Evolutionary conservation across 2,888 invertebrate genomes (phyloP), one percentile per base, ranked within the genome.

Genomic region (Xylophagus ater): DNA sequence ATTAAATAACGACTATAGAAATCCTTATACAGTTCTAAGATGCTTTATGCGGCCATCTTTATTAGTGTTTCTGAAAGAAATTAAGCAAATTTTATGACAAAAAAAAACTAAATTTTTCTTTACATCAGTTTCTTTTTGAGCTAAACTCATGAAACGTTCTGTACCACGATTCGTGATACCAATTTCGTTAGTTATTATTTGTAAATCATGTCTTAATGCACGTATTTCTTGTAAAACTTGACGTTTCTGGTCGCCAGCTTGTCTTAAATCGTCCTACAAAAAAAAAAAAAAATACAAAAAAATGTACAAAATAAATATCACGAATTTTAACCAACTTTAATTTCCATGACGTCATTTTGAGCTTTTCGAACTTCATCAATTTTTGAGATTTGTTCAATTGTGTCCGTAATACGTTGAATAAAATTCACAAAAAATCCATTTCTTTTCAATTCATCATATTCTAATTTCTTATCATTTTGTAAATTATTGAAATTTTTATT

Each of bases 301-400:
- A 25, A 13, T 25, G n/a, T 4, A 13, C 13, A n/a, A 7, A 2
- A 26, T 3, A 26, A 13, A 26, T 12, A 26, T 26, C 13, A 26
- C 23, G 10, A 23, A 32, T 7, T 4, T 24, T 24, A 4, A 23
- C 23, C 4, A 25, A 43, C 42, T 33, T 43, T 39, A 18, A 39
- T n/a, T 5, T 26, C 12, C n/a, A 43, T 43, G 2, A 45, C 47
- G 14, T 37, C 43, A 3, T 28, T n/a, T 29, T 47, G 44, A 1
- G 47, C 40, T 13, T 17, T 20, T 17, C 47, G 36, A 4, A 44
- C 39, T 4, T 47, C 47, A 12, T 47, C 41, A 28, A 43, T 44
- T 19, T 42, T 43, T 9, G 43, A 42, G 8, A 43, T 21, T 37
- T 46, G 34, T 17, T 46, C 46, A 15, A 43, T n/a, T n/a, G n/a